These are phyloP conservation scores for Myotis yumanensis DNA, from an alignment of 2,113 vertebrate genomes.

Conservation along the genomic window DNA sequence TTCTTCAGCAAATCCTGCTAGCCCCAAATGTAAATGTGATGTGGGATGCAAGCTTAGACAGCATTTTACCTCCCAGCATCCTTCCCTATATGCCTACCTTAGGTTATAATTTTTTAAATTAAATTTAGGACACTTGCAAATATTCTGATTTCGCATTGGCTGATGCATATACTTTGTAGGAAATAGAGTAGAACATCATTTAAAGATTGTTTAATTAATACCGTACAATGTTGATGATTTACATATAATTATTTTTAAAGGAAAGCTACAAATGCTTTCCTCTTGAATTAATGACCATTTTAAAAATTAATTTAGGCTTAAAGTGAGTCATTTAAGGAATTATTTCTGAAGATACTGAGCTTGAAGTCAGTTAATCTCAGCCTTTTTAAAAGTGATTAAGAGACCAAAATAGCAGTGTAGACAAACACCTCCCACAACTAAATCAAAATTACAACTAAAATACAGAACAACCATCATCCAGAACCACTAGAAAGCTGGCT, in stretches of 20 bases:
- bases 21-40: fast-evolving
- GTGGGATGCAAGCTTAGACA: not conserved
- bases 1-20: not conserved
- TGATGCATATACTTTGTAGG: not conserved
- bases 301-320: slow-evolving; percentile 70
- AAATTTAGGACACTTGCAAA: not conserved
- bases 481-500: too few species aligned
- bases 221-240: slow-evolving; percentile 10
- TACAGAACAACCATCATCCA: too few species aligned
- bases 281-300: slow-evolving; percentile 70
- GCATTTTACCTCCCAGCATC: fast-evolving
- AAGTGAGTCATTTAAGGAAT: slow-evolving; percentile 73
- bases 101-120: not conserved
- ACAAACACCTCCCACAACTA: too few species aligned
- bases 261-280: slow-evolving; percentile 71
- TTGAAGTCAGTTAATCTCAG: slow-evolving; percentile 37
- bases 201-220: slow-evolving; percentile 60
- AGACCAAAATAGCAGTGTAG: too few species aligned
- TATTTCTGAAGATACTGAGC: slow-evolving; percentile 73
- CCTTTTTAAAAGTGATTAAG: too few species aligned
- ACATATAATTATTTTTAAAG: slow-evolving; percentile 58
- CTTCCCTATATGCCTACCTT: not conserved
- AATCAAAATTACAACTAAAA: too few species aligned
- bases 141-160: not conserved
- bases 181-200: slow-evolving; percentile 62